Conservation (phyloP, 2,797 vertebrate genomes). For the Pipistrellus nathusii region DNA sequence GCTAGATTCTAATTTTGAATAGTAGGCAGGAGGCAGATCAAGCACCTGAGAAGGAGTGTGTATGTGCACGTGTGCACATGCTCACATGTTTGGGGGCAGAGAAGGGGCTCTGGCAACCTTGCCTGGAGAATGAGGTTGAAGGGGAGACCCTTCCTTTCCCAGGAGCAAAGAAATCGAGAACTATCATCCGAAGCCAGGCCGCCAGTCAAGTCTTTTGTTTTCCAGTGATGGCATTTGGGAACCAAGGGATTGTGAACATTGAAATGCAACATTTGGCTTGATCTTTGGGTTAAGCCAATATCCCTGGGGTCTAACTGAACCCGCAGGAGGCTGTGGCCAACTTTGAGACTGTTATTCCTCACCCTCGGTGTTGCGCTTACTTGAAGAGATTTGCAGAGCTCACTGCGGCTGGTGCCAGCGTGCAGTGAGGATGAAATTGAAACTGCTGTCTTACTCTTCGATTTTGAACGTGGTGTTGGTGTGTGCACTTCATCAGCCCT, state of each 20-base stretch:
- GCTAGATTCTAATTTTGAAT: constrained; percentile 36
- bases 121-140: background rate
- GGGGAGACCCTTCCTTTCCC: background rate
- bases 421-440: background rate
- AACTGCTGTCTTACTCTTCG: constrained; percentile 18
- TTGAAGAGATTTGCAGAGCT: background rate
- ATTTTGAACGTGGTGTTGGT: constrained; percentile 17
- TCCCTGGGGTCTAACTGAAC: constrained; percentile 45
- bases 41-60: too few species aligned
- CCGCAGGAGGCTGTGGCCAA: constrained; percentile 11
- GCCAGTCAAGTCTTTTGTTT: constrained; percentile 56
- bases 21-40: background rate
- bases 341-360: constrained; percentile 2
- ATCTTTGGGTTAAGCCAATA: constrained; percentile 48
- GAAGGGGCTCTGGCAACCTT: background rate
- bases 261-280: constrained; percentile 60
- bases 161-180: constrained; percentile 23
- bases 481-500: constrained; percentile 36
- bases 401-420: background rate
- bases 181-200: background rate
- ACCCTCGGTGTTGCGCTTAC: background rate
- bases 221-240: constrained; percentile 16
- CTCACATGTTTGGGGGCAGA: background rate
- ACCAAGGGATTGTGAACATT: constrained; percentile 1
- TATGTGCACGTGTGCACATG: background rate